phyloP scores from a whole-genome alignment of 2,797 vertebrate genomes.

The Cossypha caffra region DNA sequence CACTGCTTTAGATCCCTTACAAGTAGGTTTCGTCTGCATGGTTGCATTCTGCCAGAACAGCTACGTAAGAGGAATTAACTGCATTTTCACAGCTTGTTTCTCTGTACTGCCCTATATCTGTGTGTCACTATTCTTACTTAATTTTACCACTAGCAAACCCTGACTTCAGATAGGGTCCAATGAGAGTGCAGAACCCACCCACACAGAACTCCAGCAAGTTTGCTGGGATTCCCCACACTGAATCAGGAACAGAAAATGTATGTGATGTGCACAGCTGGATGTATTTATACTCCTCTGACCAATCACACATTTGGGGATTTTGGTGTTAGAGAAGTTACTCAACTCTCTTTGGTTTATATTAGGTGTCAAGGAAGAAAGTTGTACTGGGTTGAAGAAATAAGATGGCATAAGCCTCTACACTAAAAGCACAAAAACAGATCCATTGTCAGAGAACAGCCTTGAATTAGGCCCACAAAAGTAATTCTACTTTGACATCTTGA shows the following conservation, averaged over 20 bases:
- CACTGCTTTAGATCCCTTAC: not conserved
- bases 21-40: not conserved
- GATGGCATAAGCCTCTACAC: not conserved
- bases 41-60: not conserved
- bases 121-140: not conserved
- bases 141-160: not conserved
- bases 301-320: not conserved
- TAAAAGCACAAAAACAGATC: not conserved
- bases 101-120: not conserved
- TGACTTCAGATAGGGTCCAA: not conserved
- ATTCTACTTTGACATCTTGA: not conserved
- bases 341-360: not conserved
- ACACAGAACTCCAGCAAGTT: not conserved
- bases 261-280: not conserved
- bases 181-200: not conserved
- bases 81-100: not conserved
- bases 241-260: conserved; percentile 14
- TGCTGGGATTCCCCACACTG: not conserved
- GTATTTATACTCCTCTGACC: conserved; percentile 1
- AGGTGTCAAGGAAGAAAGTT: not conserved
- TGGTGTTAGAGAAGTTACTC: not conserved
- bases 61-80: not conserved
- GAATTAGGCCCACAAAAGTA: not conserved
- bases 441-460: not conserved
- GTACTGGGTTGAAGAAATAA: not conserved